Conservation (phyloP, 2,113 vertebrate genomes). For the Pachypanchax playfairii region DNA sequence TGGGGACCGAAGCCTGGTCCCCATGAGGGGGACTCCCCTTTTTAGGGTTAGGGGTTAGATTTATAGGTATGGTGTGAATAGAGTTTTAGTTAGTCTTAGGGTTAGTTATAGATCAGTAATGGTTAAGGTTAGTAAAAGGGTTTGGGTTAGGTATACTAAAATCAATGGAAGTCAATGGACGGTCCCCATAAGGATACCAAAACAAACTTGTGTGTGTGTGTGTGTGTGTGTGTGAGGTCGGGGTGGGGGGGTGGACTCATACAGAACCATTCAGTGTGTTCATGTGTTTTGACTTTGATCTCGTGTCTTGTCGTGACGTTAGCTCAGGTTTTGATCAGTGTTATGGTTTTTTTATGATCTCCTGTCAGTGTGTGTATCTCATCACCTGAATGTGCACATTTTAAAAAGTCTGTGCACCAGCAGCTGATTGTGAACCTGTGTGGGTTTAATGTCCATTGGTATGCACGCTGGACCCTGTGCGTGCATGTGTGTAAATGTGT, state of each 20-base stretch:
- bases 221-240: background rate
- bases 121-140: too few relatives aligned
- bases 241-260: background rate
- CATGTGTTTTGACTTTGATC: background rate
- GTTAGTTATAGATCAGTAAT: too few relatives aligned
- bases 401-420: constrained; percentile 7
- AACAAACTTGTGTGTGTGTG: background rate
- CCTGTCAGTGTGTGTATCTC: constrained; percentile 1
- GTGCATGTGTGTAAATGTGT: constrained; percentile 6
- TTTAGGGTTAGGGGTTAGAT: too few relatives aligned
- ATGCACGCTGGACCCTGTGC: constrained; percentile 14
- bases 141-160: too few relatives aligned
- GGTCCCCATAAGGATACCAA: too few relatives aligned
- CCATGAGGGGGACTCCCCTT: too few relatives aligned
- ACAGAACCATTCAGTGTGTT: background rate
- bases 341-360: constrained; percentile 34
- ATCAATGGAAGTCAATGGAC: too few relatives aligned
- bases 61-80: too few relatives aligned
- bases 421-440: constrained; percentile 10
- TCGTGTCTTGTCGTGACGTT: constrained; percentile 35
- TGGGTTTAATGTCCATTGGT: constrained; percentile 37
- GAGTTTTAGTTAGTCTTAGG: too few relatives aligned
- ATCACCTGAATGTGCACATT: background rate
- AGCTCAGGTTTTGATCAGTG: constrained; percentile 53
- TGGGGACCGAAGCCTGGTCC: too few relatives aligned